These are phyloP conservation scores for Brienomyrus longianalis DNA, from an alignment of 2,113 vertebrate genomes.

Conservation along the genomic window DNA sequence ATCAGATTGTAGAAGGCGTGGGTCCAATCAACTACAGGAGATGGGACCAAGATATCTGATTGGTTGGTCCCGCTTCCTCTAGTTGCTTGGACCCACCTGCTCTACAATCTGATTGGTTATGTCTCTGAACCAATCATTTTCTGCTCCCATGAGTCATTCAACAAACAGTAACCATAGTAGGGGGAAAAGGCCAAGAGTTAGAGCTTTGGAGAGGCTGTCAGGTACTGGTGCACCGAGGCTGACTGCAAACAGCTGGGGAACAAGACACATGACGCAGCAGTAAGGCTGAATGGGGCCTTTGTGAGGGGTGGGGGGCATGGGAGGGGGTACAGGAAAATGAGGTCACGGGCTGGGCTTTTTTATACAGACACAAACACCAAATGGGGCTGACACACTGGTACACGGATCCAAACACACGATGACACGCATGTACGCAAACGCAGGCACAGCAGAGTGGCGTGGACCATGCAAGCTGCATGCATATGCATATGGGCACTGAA, in stretches of 20 bases:
- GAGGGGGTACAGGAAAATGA: neutral
- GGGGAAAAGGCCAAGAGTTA: neutral
- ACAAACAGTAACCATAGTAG: slow-evolving; percentile 5
- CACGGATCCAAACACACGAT: neutral
- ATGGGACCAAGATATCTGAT: neutral
- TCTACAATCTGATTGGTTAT: neutral
- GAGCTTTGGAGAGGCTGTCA: slow-evolving; percentile 1
- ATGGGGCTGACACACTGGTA: neutral
- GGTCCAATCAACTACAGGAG: neutral
- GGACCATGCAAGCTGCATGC: neutral
- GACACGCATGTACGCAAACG: neutral
- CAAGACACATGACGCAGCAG: slow-evolving; percentile 29
- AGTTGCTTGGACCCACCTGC: neutral
- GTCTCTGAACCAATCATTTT: neutral
- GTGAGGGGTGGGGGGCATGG: slow-evolving; percentile 8
- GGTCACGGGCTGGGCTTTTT: neutral
- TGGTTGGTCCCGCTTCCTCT: neutral
- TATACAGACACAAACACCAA: neutral
- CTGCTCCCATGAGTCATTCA: slow-evolving; percentile 11
- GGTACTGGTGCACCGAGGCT: slow-evolving; percentile 20
- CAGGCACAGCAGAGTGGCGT: neutral
- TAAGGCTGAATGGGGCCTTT: slow-evolving; percentile 36
- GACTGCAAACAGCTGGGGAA: slow-evolving; percentile 41
- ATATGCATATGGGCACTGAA: neutral
- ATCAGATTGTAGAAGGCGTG: neutral